phyloP scores from a whole-genome alignment of 1,140 invertebrate genomes.

The Leptinotarsa defecta region DNA sequence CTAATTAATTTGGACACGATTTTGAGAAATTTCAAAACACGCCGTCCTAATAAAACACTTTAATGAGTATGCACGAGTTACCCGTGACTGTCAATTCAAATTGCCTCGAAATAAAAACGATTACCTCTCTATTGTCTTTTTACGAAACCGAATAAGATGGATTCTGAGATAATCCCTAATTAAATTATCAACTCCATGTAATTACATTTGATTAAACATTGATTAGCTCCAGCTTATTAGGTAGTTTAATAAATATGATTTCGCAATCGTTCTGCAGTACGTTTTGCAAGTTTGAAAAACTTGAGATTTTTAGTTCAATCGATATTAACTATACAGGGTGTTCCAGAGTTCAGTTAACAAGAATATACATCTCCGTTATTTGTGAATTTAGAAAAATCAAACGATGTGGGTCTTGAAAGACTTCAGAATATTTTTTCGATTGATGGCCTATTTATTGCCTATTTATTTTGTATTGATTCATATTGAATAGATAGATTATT shows the following conservation, averaged over 20 bases:
- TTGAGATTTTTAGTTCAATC: no score
- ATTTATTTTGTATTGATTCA: no score
- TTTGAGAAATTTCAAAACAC: constrained; percentile 20
- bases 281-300: background rate
- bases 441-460: no score
- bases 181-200: constrained; percentile 6
- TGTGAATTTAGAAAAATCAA: no score
- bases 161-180: constrained; percentile 9
- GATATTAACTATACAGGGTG: no score
- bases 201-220: constrained; percentile 4
- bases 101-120: background rate
- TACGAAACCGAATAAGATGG: constrained; percentile 18
- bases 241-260: background rate
- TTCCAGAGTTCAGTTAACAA: no score
- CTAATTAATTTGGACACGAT: constrained; percentile 24
- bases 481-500: no score
- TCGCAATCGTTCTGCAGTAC: background rate
- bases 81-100: constrained; percentile 19
- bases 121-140: constrained; percentile 22
- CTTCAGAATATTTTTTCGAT: no score
- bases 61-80: constrained; percentile 19
- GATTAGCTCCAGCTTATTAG: background rate
- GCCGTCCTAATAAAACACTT: constrained; percentile 22
- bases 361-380: no score
- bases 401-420: no score